Conservation (phyloP, 1,140 invertebrate species). For the Oryzaephilus surinamensis region DNA sequence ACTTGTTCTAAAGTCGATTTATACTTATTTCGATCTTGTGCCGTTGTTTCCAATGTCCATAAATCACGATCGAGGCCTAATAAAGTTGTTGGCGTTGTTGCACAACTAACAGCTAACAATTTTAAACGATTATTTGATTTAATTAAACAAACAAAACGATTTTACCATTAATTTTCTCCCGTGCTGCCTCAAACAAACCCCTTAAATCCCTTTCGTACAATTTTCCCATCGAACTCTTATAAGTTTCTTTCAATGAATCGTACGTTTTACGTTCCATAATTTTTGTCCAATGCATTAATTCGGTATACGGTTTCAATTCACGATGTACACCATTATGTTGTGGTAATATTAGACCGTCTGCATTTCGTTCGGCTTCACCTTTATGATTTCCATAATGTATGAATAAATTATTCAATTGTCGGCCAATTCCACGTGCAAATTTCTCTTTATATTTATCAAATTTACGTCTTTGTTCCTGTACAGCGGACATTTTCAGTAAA, state of each 20-base stretch:
- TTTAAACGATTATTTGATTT: constrained; percentile 10
- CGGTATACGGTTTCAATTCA: constrained; percentile 72
- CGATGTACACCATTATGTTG: constrained; percentile 69
- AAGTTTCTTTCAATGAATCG: constrained; percentile 66
- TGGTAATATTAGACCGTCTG: constrained; percentile 58
- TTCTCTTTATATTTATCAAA: constrained; percentile 75
- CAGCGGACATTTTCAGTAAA: constrained; percentile 61
- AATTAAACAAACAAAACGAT: too few relatives aligned
- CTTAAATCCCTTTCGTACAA: constrained; percentile 74
- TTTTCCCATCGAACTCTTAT: constrained; percentile 66
- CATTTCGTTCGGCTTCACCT: constrained; percentile 34
- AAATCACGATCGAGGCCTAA: constrained; percentile 49
- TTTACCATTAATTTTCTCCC: constrained; percentile 30
- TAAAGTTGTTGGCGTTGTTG: constrained; percentile 35
- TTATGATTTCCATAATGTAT: constrained; percentile 70
- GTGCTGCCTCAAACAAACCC: constrained; percentile 27
- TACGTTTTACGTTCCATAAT: constrained; percentile 72
- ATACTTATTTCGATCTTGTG: constrained; percentile 46
- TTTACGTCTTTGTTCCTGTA: constrained; percentile 78
- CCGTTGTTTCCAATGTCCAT: constrained; percentile 45
- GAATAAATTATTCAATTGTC: constrained; percentile 87
- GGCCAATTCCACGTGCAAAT: constrained; percentile 70
- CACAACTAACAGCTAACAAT: constrained; percentile 15
- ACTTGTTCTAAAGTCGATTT: constrained; percentile 71
- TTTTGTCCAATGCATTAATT: constrained; percentile 75